Base-by-base conservation (phyloP, 2,888 invertebrate genomes). In the Aporophyla lueneburgensis region DNA sequence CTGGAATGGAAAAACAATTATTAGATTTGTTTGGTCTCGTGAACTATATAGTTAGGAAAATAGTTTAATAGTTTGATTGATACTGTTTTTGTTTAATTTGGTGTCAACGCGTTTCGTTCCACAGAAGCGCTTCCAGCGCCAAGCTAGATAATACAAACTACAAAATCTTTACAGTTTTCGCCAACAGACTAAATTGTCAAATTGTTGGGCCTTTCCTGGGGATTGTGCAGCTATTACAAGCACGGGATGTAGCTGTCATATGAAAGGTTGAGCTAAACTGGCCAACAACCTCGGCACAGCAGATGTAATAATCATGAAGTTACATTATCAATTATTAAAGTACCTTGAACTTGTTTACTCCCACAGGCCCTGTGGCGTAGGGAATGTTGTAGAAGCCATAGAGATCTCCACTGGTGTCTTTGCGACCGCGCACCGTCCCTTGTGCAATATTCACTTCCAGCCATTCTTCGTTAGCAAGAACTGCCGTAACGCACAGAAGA, bases 351-450 rank as follows among this genome's bases (percentile, higher is more conserved):
- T 81, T 91, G 9, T 93, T 43, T 3, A 51, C 51, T 2, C 92
- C 92, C 27, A 19, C 59, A 0, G 93, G 93, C 1, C 89, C 90
- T 5, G 91, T 91, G 0, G 93, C 93, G 62, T 93, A 93, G 5
- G 93, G 93, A n/a, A 93, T 90, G 40, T 90, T 89, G 65, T 92
- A 89, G 71, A 92, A 94, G 1, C 70, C 82, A 70, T 84, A 92
- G 43, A 92, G 62, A 21, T 86, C 84, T 33, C 82, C 81, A 10
- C 78, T 82, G 0, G 85, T 65, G 5, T 90, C 86, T 51, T 85
- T 91, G 76, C 88, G 92, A 0, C 92, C 92, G 12, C 89, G 83
- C 14, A 93, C 89, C 1, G 84, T 83, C 0, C 92, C 93, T 62
- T 92, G 92, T 2, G 74, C 73, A 24, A 80, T 87, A 5, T 76